Evolutionary conservation across 1,140 invertebrate species (phyloP).

Genomic region (Atta texana): DNA sequence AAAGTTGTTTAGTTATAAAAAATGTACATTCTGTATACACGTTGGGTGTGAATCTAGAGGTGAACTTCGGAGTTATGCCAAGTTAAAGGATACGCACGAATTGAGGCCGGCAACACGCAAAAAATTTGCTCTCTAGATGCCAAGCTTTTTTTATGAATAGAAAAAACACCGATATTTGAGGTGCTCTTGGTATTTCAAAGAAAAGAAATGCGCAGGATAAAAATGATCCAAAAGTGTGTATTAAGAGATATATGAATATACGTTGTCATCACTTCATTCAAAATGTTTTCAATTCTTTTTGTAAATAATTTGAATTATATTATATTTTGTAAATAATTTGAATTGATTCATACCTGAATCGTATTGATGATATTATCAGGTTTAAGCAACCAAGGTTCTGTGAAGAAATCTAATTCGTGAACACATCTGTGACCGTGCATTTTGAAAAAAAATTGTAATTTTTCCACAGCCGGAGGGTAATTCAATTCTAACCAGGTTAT

Average conservation of each 20-base stretch:
- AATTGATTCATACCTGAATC: slow-evolving; percentile 85
- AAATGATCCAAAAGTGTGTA: too few species aligned
- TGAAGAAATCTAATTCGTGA: slow-evolving; percentile 91
- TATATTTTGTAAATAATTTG: not conserved
- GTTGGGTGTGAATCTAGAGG: too few species aligned
- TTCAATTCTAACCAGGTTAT: slow-evolving; percentile 88
- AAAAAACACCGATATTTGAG: too few species aligned
- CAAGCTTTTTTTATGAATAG: too few species aligned
- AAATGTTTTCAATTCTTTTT: not conserved
- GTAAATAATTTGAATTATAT: not conserved
- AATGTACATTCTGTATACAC: too few species aligned
- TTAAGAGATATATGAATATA: not conserved
- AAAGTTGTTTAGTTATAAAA: too few species aligned
- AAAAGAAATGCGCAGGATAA: too few species aligned
- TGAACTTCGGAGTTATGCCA: too few species aligned
- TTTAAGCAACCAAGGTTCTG: slow-evolving; percentile 90
- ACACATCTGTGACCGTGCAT: slow-evolving; percentile 91
- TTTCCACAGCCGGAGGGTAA: slow-evolving; percentile 84
- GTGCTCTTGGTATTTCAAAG: too few species aligned
- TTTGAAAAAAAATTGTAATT: slow-evolving; percentile 89
- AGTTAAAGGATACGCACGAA: too few species aligned
- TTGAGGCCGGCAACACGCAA: too few species aligned
- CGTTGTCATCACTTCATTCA: not conserved
- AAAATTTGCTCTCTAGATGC: too few species aligned
- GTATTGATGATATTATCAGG: slow-evolving; percentile 88